Percentiles rank a stretch among this genome's conserved stretches.
These are phyloP conservation scores for Cylas formicarius DNA, from an alignment of 1,140 invertebrate species.

Conservation along the genomic window DNA sequence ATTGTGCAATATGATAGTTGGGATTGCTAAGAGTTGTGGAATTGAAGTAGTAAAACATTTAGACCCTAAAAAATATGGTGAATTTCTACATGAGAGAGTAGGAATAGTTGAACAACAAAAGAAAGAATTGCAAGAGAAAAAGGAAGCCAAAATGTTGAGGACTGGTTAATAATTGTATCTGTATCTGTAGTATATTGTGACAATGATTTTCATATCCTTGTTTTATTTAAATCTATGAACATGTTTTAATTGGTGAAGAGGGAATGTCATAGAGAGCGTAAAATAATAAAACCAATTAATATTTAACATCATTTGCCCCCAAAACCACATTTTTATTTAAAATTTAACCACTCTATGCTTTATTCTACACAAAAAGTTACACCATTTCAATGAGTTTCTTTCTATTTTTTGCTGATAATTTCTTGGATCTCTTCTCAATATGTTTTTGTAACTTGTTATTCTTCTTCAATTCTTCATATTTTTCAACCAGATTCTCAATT, in stretches of 20 bases:
- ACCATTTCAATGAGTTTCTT: too few relatives aligned
- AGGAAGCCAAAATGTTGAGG: conserved; percentile 89
- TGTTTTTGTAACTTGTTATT: conserved; percentile 67
- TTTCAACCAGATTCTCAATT: conserved; percentile 56
- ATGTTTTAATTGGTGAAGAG: too few relatives aligned
- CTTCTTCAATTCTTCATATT: conserved; percentile 66
- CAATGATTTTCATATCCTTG: too few relatives aligned
- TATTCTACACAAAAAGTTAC: too few relatives aligned
- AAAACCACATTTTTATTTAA: too few relatives aligned
- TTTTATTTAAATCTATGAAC: too few relatives aligned
- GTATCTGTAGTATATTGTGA: too few relatives aligned
- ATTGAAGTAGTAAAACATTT: conserved; percentile 80
- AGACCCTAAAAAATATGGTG: conserved; percentile 71
- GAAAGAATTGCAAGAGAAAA: conserved; percentile 72
- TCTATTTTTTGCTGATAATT: conserved; percentile 50
- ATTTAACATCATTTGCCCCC: too few relatives aligned
- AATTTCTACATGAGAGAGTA: conserved; percentile 77
- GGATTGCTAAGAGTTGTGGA: conserved; percentile 64
- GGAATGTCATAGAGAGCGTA: too few relatives aligned
- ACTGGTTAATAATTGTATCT: conserved; percentile 53
- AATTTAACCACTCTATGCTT: too few relatives aligned
- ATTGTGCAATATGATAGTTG: conserved; percentile 74
- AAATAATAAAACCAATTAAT: too few relatives aligned
- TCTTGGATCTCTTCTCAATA: conserved; percentile 64
- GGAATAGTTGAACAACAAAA: conserved; percentile 65